Base-by-base conservation (phyloP, 2,797 vertebrate species). In the Acanthis flammea region DNA sequence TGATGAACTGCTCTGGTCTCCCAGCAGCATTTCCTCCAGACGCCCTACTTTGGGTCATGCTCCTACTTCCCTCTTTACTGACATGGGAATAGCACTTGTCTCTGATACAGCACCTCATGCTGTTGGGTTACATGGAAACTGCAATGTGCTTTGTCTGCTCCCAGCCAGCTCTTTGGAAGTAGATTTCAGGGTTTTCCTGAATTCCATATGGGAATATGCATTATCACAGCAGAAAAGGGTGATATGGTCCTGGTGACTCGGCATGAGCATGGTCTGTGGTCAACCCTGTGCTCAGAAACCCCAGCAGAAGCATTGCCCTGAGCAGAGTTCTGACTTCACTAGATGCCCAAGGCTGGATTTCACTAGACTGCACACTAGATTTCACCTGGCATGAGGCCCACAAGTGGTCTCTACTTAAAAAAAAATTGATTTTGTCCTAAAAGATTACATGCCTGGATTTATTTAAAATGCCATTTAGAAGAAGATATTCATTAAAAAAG, bases 361-460 rank as follows among this genome's bases (percentile, higher is more conserved):
- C 81, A 61, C 55, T 42, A 61, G 51, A 65, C 57, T 44, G 21
- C 45, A 71, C 44, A 35, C 14, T 42, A 33, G 63, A 85, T 76
- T 92, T 91, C 82, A 95, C 72, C 68, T 91, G 94, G 89, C 95
- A 91, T 0, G 0, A 54, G 25, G 54, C 86, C 84, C 47, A 86
- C 15, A 47, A 37, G 54, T 45, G 31, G 37, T 92, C 50, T 83
- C 25, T 54, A 53, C 72, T 68, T 88, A 50, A 90, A 65, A 92
- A 80, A 91, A 88, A 89, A 82, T 2, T 2, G 57, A 89, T 94
- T 97, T 93, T 92, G 54, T 84, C 76, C 75, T 77, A 55, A 71
- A 93, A 94, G 85, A 88, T 95, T 90, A 94, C 70, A 74, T 80
- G 67, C 54, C 45, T 77, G 70, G 79, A 89, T 93, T 96, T 97